Base-by-base conservation (phyloP, 2,888 invertebrate species). In the Drosophila differens region DNA sequence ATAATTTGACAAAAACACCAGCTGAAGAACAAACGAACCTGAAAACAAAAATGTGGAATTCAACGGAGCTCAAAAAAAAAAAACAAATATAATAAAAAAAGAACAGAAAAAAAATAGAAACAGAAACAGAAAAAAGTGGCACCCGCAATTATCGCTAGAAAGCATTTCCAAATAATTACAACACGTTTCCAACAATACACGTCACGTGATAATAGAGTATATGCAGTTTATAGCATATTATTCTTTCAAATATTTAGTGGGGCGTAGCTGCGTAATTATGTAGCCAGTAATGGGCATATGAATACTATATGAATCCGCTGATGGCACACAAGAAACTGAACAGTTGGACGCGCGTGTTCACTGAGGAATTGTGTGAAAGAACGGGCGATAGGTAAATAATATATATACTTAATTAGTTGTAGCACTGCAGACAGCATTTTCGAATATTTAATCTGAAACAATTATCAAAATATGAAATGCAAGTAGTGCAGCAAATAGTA, bases 1-100 rank as follows among this genome's bases (percentile, higher is more conserved):
- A 89, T 90, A 92, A 92, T 92, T 92, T 91, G 91, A 91, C 85
- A 89, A 90, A 74, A 77, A 79, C 70, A 81, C 62, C 55, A 67
- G 70, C 59, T 67, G 76, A 83, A 61, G 58, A 64, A 74, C 72
- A 67, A 72, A 81, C 64, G 58, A 68, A 79, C 62, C 72, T 71
- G 58, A 51, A 71, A 59, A 53, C 53, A 59, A 62, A 64, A 64
- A 63, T 70, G 35, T 63, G 54, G 49, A 57, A 74, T 59, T 66
- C n/a, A 54, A 68, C 44, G 32, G 35, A 68, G 70, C 55, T 72
- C 63, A 70, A 55, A 52, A 54, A 65, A 65, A 58, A 65, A 54
- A 68, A 5, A 30, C 33, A 47, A n/a, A 14, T 3, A 7, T 25
- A 25, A 25, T 25, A 41, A 16, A 53, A 44, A 22, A 57, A 35